A percentile compares a stretch with the other conserved stretches of the same genome.
These are phyloP conservation scores for Simalia tracyae DNA, from an alignment of 2,797 vertebrate genomes.

Conservation along the genomic window DNA sequence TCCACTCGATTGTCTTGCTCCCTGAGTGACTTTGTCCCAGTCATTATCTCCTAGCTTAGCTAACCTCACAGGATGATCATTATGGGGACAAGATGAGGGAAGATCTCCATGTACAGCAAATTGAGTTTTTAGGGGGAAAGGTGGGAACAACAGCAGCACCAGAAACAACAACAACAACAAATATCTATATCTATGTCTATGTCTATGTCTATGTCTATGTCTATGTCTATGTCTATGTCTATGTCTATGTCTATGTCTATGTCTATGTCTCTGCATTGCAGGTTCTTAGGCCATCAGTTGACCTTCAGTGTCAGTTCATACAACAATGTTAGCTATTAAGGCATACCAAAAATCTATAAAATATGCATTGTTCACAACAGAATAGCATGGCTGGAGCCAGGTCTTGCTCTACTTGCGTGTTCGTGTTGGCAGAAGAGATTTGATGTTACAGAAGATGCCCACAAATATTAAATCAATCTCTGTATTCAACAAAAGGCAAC, in stretches of 20 bases:
- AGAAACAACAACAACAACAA: background rate
- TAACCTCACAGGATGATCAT: background rate
- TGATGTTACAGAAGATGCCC: background rate
- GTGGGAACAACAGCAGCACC: background rate
- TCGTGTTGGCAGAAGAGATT: fast-evolving
- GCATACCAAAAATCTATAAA: background rate
- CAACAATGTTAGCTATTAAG: background rate
- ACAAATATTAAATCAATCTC: constrained; percentile 10
- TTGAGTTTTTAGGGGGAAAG: background rate
- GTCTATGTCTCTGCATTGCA: no score
- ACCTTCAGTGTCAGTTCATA: background rate
- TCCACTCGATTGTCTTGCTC: background rate
- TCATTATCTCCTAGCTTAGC: background rate
- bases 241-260: no score
- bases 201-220: no score
- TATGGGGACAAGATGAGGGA: background rate
- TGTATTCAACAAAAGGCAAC: constrained; percentile 34
- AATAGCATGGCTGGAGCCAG: background rate
- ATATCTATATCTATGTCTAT: no score
- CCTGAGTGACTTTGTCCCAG: background rate
- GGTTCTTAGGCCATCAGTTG: background rate
- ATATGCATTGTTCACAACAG: background rate
- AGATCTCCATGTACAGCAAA: background rate
- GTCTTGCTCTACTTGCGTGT: background rate
- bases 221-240: no score